Evolutionary conservation across 2,113 vertebrate genomes (phyloP), one percentile per base, ranked within the genome.

Genomic region (Phrynocephalus versicolor): DNA sequence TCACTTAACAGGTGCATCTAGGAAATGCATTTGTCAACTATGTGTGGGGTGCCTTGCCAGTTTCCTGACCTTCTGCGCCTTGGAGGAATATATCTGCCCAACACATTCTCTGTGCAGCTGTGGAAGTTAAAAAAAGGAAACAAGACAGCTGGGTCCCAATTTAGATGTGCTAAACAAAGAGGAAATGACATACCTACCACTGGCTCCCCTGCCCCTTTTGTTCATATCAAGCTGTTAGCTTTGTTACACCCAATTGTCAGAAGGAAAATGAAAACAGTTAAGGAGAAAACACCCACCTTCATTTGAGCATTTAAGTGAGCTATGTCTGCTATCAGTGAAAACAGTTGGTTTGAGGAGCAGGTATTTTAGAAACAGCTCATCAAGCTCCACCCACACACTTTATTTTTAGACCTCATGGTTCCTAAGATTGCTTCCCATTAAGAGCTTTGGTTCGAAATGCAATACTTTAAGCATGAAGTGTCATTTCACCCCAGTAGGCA

Each of bases 1-100:
- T 67, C 3, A 3, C 1, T 3, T 60, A 51, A 14, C 57, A 82
- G 30, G 19, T 83, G 64, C 71, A 41, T 79, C 58, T 37, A 60
- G 45, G 65, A 92, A 91, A 94, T 78, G 64, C 0, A 19, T 3
- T 74, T 83, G 6, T 78, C 14, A 88, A 70, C 69, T 41, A 27
- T 6, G 62, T 30, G 35, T 62, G 51, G 30, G 16, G 60, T 82
- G 45, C 72, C 65, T 85, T 85, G 81, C 78, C 85, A 78, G 65
- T 16, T 78, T 88, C 23, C 57, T 10, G 82, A 69, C 51, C 76
- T 89, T 86, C 82, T 25, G 83, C 78, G 75, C 67, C 76, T 79
- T 74, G 33, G 51, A 90, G 82, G 18, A 85, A 87, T 62, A 1
- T 15, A 5, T 87, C 74, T 33, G 19, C 30, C 73, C 79, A 92